Percentiles rank a stretch among this genome's conserved stretches.
Conservation (phyloP, 2,113 vertebrate genomes). For the Cyanoderma ruficeps region DNA sequence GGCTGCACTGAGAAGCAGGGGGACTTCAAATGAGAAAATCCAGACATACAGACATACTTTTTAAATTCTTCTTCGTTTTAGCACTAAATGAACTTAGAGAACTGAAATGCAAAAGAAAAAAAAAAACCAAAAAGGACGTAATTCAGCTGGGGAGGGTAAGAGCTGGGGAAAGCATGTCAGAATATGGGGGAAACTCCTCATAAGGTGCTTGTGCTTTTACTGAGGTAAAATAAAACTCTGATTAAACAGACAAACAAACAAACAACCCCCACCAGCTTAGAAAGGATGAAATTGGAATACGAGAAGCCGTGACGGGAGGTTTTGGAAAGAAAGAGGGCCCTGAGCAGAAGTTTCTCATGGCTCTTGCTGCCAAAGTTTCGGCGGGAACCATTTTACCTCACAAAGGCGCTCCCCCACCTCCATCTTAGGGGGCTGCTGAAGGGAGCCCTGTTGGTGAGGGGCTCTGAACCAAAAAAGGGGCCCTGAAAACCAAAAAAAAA, state of each 20-base stretch:
- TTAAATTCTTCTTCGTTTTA: accelerated
- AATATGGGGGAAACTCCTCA: neutral
- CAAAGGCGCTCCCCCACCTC: accelerated
- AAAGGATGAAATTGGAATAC: neutral
- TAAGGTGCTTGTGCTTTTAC: neutral
- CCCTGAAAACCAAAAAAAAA: neutral
- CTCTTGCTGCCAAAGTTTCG: accelerated
- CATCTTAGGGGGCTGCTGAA: neutral
- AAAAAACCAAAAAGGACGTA: neutral
- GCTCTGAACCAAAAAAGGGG: too few relatives aligned
- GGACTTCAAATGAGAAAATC: neutral
- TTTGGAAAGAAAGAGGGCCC: neutral
- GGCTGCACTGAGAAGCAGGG: neutral
- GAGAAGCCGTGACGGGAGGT: accelerated
- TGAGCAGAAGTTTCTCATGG: accelerated
- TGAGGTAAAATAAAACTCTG: neutral
- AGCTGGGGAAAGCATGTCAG: accelerated
- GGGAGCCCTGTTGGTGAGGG: accelerated
- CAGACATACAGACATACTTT: neutral
- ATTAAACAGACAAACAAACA: neutral
- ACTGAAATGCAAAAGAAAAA: neutral
- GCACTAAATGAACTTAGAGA: neutral
- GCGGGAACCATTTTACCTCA: neutral
- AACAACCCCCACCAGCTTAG: neutral
- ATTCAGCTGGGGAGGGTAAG: neutral